A percentile compares a stretch with the other conserved stretches of the same genome.
Evolutionary conservation across 2,888 invertebrate species (phyloP).

Genomic region (Listrodromus nycthemerus): DNA sequence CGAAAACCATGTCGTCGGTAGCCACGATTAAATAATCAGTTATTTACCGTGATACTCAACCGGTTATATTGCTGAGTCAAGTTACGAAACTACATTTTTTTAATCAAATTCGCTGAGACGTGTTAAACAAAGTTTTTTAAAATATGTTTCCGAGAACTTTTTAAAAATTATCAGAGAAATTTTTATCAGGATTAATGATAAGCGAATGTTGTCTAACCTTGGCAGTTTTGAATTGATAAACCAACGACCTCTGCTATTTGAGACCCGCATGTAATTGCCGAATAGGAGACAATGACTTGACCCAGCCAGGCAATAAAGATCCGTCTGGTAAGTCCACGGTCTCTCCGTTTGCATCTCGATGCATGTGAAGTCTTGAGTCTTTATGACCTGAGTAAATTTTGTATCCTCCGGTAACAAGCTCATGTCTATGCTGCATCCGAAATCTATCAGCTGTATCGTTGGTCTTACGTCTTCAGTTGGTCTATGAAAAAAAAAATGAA

Average conservation of each 20-base stretch:
- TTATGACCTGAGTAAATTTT: constrained; percentile 91
- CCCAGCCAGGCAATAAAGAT: constrained; percentile 95
- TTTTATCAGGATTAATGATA: not conserved
- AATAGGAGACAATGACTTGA: constrained; percentile 95
- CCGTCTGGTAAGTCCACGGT: constrained; percentile 98
- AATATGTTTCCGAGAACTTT: no score
- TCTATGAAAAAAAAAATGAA: constrained; percentile 79
- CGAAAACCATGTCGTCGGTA: no score
- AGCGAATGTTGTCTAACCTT: constrained; percentile 84
- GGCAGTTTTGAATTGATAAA: constrained; percentile 90
- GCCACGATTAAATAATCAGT: no score
- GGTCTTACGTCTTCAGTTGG: constrained; percentile 88
- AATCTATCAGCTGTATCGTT: constrained; percentile 95
- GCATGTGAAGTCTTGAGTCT: constrained; percentile 92
- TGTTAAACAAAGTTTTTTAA: no score
- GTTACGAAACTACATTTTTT: no score
- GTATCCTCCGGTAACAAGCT: constrained; percentile 91
- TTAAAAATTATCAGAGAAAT: no score
- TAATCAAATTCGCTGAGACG: no score
- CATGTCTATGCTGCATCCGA: constrained; percentile 98
- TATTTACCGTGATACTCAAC: no score
- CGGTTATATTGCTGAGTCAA: no score
- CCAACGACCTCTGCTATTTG: constrained; percentile 88
- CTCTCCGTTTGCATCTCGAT: constrained; percentile 96
- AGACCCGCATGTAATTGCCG: constrained; percentile 95